Percentiles rank a stretch among this genome's conserved stretches.
phyloP scores from a whole-genome alignment of 2,797 vertebrate species.

The Rhinatrema bivittatum region DNA sequence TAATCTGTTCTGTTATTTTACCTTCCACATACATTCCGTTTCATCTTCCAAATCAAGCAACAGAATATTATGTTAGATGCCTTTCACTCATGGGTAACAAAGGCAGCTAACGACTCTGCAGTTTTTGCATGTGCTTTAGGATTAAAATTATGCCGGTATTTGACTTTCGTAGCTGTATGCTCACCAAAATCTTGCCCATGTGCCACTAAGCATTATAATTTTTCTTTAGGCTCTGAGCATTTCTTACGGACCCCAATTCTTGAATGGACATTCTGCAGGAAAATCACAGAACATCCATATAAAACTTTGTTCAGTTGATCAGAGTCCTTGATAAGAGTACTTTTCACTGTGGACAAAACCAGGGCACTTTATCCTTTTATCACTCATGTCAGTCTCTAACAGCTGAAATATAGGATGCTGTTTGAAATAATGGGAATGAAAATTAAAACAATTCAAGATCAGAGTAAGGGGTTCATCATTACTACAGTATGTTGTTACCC shows the following conservation, averaged over 20 bases:
- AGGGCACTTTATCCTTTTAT: not conserved
- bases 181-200: constrained; percentile 20
- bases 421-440: too few relatives aligned
- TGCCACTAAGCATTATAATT: constrained; percentile 20
- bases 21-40: not conserved
- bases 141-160: not conserved
- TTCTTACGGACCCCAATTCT: constrained; percentile 13
- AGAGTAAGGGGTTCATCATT: too few relatives aligned
- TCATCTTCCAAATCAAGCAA: not conserved
- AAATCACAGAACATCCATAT: constrained; percentile 15
- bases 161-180: constrained; percentile 6
- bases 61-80: not conserved
- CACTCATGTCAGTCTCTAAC: not conserved
- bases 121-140: not conserved
- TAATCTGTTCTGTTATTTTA: constrained; percentile 1
- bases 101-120: constrained; percentile 5
- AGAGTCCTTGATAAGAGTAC: not conserved
- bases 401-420: too few relatives aligned
- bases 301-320: not conserved
- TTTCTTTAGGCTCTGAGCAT: constrained; percentile 21
- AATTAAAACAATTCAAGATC: too few relatives aligned
- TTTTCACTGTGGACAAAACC: not conserved
- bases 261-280: constrained; percentile 3
- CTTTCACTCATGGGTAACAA: not conserved
- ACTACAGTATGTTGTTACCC: too few relatives aligned